A percentile compares a stretch with the other conserved stretches of the same genome.
Conservation (phyloP, 2,888 invertebrate species). For the Aphidoletes aphidimyza region DNA sequence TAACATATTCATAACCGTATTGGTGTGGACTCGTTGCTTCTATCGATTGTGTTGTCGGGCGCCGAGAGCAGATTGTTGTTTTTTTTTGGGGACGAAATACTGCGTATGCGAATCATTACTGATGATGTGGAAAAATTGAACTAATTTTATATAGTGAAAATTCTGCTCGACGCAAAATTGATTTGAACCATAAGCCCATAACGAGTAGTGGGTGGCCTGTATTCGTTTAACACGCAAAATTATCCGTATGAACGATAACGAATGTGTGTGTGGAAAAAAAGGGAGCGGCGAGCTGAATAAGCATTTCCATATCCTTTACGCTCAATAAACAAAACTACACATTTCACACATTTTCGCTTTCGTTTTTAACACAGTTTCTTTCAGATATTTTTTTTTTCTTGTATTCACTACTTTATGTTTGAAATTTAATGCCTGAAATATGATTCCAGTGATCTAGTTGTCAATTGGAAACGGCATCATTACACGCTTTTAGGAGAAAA, state of each 20-base stretch:
- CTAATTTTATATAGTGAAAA: neutral
- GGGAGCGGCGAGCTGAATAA: neutral
- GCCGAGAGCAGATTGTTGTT: neutral
- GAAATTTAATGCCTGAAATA: slow-evolving; percentile 15
- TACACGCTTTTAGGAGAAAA: neutral
- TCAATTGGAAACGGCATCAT: slow-evolving; percentile 5
- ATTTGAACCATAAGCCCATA: slow-evolving; percentile 6
- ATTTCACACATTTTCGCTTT: slow-evolving; percentile 12
- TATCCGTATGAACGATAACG: neutral
- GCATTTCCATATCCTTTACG: neutral
- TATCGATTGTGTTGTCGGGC: neutral
- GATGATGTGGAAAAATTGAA: slow-evolving; percentile 38
- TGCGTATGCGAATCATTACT: neutral
- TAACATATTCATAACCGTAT: neutral
- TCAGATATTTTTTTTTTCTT: neutral
- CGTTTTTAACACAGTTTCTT: neutral
- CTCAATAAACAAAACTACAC: neutral
- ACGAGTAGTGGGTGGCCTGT: slow-evolving; percentile 17
- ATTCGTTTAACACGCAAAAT: neutral
- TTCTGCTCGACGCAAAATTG: neutral
- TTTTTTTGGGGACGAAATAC: neutral
- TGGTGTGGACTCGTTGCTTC: neutral
- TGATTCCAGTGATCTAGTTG: neutral
- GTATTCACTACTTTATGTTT: neutral
- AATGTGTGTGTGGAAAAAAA: too few relatives aligned